A percentile compares a stretch with the other conserved stretches of the same genome.
Evolutionary conservation across 2,113 vertebrate genomes (phyloP).

Genomic region (Lepus europaeus): DNA sequence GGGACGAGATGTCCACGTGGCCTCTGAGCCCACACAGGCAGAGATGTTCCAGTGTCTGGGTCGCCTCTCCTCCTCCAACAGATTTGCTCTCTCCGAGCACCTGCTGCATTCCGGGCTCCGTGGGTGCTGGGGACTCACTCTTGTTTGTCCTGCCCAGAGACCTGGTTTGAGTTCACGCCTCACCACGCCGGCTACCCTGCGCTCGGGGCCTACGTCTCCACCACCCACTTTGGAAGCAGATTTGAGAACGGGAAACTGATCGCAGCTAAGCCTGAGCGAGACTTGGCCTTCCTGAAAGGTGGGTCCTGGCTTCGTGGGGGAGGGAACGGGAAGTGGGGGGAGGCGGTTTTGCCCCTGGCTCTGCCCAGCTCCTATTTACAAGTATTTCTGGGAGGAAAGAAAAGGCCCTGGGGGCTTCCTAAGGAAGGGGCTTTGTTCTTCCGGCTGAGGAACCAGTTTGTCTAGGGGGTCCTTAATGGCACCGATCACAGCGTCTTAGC

Average conservation of each 20-base stretch:
- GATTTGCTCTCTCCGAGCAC: not conserved
- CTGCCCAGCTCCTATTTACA: not conserved
- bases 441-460: not conserved
- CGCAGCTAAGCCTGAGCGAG: not conserved
- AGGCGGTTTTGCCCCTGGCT: not conserved
- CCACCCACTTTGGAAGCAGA: conserved; percentile 63
- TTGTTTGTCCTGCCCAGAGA: conserved; percentile 28
- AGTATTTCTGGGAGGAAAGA: not conserved
- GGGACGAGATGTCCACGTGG: not conserved
- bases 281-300: conserved; percentile 73
- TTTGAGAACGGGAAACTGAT: conserved; percentile 52
- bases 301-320: not conserved
- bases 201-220: conserved; percentile 59
- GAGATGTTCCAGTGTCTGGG: not conserved
- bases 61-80: not conserved
- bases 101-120: not conserved
- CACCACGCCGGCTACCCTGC: conserved; percentile 64
- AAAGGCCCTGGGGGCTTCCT: not conserved
- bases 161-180: conserved; percentile 77
- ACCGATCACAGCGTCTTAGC: not conserved
- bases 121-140: not conserved
- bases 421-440: not conserved
- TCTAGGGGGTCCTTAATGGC: not conserved
- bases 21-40: not conserved
- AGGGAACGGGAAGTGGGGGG: not conserved